Evolutionary conservation across 2,888 invertebrate species (phyloP), one percentile per base, ranked within the genome.

Genomic region (Oscheius sp.): DNA sequence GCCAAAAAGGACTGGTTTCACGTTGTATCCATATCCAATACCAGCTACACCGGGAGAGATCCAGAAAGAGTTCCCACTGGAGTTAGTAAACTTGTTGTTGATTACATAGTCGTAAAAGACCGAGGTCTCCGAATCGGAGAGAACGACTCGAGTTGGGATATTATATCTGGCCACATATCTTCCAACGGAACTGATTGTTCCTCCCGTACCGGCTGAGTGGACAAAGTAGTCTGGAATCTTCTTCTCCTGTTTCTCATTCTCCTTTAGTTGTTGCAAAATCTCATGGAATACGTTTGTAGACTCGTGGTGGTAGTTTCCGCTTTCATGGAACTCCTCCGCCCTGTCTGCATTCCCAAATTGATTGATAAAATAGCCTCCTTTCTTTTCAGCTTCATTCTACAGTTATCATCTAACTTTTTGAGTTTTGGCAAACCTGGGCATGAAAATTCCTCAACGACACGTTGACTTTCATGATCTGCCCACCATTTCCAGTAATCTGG

Each of bases 241-340:
- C 9, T 75, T 76, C 4, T 68, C 58, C 10, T 74, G 73, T 0
- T 60, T 21, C 47, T 80, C 71, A 35, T 72, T 71, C 3, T 72
- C 65, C 13, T 79, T 77, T 37, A 86, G 33, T 51, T 86, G 86
- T 2, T 73, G 66, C 1, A 82, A 62, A 51, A 86, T 82, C 63
- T 86, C 86, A 65, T 86, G 86, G 63, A 83, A 81, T 29, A 86
- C 86, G 66, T 86, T 86, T n/a, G 80, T 80, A 9, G 78, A 76
- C 59, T 84, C 84, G 48, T 73, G 78, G 35, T 76, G 68, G 73
- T 79, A 84, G 57, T 77, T 71, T n/a, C 83, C 84, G 70, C 84
- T 84, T 48, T 85, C 86, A 58, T 85, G 85, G 75, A 75, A 86
- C 58, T 86, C 86, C 58, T 86, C 86, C 9, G 86, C 86, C 9